A percentile compares a stretch with the other conserved stretches of the same genome.
Evolutionary conservation across 2,797 vertebrate species (phyloP).

Genomic region (Phoebastria nigripes): DNA sequence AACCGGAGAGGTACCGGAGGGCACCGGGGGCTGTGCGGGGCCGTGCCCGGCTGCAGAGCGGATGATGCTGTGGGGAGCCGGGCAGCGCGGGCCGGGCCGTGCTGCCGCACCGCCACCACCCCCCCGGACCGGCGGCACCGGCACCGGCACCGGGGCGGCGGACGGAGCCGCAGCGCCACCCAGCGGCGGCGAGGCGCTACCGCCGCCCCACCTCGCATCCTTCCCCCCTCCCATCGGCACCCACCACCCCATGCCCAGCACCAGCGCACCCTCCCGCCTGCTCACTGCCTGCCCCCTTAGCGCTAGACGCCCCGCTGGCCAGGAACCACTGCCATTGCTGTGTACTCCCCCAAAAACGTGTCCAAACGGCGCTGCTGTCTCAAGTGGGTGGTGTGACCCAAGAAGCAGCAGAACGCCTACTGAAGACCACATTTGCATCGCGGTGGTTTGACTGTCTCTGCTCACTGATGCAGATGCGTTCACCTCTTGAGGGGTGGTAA

Average conservation of each 20-base stretch:
- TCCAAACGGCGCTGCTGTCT: not conserved
- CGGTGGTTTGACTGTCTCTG: not conserved
- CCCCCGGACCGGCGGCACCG: not conserved
- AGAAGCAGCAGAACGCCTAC: accelerated
- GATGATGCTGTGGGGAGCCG: too few relatives aligned
- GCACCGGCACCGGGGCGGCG: too few relatives aligned
- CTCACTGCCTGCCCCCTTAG: not conserved
- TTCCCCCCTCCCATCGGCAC: not conserved
- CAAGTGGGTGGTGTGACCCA: not conserved
- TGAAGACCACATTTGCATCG: accelerated
- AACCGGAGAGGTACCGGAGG: not conserved
- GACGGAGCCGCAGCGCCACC: not conserved
- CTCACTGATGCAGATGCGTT: not conserved
- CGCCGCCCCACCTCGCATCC: not conserved
- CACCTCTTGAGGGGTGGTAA: accelerated
- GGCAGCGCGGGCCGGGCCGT: not conserved
- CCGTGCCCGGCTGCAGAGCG: not conserved
- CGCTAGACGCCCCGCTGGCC: not conserved
- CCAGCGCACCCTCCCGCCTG: not conserved
- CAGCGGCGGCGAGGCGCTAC: not conserved
- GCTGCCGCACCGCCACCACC: not conserved
- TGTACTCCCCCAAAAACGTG: not conserved
- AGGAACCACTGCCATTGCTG: not conserved
- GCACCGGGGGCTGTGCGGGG: not conserved
- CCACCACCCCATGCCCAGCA: not conserved